Evolutionary conservation across 2,113 vertebrate species (phyloP).

Genomic region (Pituophis catenifer): DNA sequence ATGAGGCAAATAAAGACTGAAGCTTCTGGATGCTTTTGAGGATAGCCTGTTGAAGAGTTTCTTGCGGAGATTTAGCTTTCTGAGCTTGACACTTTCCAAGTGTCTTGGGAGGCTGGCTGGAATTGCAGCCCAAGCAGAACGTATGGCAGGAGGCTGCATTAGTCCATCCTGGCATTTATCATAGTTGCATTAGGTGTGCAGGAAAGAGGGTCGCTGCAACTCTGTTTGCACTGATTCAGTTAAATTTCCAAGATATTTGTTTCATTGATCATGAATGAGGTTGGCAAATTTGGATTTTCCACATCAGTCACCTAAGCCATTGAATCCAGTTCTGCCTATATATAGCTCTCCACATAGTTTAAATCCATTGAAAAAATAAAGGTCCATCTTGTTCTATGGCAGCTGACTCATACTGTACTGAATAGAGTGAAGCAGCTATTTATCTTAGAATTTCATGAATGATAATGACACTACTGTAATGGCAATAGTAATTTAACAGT

Average conservation of each 20-base stretch:
- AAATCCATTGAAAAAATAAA: neutral
- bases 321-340: neutral
- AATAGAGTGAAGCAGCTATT: neutral
- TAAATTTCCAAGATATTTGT: neutral
- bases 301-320: neutral
- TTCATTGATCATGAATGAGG: neutral
- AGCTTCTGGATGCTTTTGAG: neutral
- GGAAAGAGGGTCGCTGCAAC: neutral
- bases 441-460: neutral
- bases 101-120: neutral
- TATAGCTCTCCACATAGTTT: neutral
- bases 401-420: neutral
- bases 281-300: neutral
- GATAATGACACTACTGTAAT: neutral
- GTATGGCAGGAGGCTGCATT: neutral
- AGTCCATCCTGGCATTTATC: neutral
- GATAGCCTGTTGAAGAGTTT: neutral
- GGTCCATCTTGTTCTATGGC: neutral
- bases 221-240: neutral
- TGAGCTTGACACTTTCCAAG: neutral
- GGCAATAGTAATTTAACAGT: neutral
- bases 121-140: neutral
- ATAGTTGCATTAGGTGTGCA: neutral
- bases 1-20: neutral
- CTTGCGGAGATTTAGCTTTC: neutral